Conservation (phyloP, 1,140 invertebrate species). For the Leptinotarsa undecemlineata region DNA sequence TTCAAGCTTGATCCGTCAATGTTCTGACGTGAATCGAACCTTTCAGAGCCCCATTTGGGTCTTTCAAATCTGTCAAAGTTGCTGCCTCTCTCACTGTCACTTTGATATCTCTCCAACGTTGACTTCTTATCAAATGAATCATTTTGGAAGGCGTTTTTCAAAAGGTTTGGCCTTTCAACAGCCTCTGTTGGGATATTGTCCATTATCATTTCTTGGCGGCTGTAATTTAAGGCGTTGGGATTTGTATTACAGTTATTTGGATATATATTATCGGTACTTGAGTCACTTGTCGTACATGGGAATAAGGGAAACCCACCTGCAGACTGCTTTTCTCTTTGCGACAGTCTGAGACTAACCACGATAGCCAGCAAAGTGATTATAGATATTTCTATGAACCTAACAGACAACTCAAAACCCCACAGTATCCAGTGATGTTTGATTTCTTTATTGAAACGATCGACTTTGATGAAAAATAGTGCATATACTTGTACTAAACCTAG, state of each 20-base stretch:
- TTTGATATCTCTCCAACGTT: conserved; percentile 55
- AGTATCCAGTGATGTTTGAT: conserved; percentile 75
- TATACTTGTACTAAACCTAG: conserved; percentile 82
- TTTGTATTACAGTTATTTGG: conserved; percentile 84
- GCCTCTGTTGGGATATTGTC: conserved; percentile 59
- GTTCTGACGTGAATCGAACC: conserved; percentile 48
- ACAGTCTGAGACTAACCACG: conserved; percentile 73
- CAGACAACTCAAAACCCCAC: conserved; percentile 85
- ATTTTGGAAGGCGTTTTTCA: conserved; percentile 57
- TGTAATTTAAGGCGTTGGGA: conserved; percentile 81
- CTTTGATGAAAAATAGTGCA: conserved; percentile 74
- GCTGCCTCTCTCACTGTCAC: conserved; percentile 42
- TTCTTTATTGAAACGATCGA: conserved; percentile 57
- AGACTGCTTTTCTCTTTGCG: conserved; percentile 63
- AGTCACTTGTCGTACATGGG: conserved; percentile 75
- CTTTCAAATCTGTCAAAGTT: conserved; percentile 54
- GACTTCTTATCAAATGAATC: conserved; percentile 61
- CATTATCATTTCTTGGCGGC: conserved; percentile 65
- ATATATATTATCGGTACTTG: conserved; percentile 79
- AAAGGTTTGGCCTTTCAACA: conserved; percentile 58
- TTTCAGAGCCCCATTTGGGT: conserved; percentile 53
- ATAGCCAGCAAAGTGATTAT: conserved; percentile 82
- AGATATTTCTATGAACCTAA: conserved; percentile 80
- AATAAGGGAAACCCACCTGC: conserved; percentile 75
- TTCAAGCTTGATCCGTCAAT: conserved; percentile 45